Evolutionary conservation across 1,140 invertebrate genomes (phyloP).

Genomic region (Chrysopa pallens): DNA sequence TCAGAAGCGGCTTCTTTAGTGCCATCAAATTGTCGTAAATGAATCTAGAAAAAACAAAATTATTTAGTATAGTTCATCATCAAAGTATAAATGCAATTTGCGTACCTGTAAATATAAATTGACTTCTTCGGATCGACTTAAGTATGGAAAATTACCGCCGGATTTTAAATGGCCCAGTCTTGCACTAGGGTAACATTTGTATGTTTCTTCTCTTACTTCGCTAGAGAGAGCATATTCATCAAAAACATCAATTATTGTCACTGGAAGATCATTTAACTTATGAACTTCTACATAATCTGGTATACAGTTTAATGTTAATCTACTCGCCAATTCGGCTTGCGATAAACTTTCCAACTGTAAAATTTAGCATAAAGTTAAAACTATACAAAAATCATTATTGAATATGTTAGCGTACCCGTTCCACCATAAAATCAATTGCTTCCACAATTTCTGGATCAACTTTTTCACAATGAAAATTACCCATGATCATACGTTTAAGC

Average conservation of each 20-base stretch:
- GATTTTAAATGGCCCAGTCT: slow-evolving; percentile 75
- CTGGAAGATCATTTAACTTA: slow-evolving; percentile 41
- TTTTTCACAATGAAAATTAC: slow-evolving; percentile 55
- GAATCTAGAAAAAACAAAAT: slow-evolving; percentile 30
- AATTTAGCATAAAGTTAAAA: slow-evolving; percentile 1
- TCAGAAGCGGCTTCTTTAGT: slow-evolving; percentile 25
- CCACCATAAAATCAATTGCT: slow-evolving; percentile 81
- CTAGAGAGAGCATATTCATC: slow-evolving; percentile 72
- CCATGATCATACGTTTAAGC: slow-evolving; percentile 80
- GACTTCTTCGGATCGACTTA: slow-evolving; percentile 76
- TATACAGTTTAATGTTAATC: slow-evolving; percentile 74
- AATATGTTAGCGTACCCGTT: slow-evolving; percentile 42
- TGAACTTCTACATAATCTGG: slow-evolving; percentile 66
- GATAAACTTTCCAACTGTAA: slow-evolving; percentile 62
- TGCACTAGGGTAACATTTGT: slow-evolving; percentile 75
- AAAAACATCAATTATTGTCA: slow-evolving; percentile 82
- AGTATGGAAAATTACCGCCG: slow-evolving; percentile 83
- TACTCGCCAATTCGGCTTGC: slow-evolving; percentile 69
- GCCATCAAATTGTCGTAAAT: slow-evolving; percentile 35
- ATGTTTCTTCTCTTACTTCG: slow-evolving; percentile 59
- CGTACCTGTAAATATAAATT: slow-evolving; percentile 76
- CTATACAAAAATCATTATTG: slow-evolving; percentile 5
- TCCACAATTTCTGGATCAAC: slow-evolving; percentile 62
- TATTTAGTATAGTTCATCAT: too few species aligned
- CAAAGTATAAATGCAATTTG: too few species aligned